Conservation (phyloP, 2,888 invertebrate genomes). For the Phortica okadai region DNA sequence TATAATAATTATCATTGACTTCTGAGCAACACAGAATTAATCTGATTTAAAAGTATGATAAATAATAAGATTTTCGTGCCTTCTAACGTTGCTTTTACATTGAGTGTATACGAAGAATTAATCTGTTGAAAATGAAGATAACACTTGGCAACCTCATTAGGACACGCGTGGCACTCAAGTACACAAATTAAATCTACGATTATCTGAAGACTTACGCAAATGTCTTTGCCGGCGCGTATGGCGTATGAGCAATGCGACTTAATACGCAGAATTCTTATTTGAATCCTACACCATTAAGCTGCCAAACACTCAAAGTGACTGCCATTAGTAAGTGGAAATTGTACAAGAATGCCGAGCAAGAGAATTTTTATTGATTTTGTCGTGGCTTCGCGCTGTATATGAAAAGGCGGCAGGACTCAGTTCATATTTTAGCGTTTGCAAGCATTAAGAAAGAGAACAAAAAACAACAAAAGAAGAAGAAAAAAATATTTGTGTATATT, state of each 20-base stretch:
- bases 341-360: background rate
- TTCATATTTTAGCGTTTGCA: background rate
- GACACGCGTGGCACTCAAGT: too few relatives aligned
- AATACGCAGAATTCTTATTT: background rate
- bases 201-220: too few relatives aligned
- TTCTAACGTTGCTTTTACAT: too few relatives aligned
- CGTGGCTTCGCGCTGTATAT: background rate
- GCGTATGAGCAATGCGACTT: background rate
- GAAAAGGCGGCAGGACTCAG: background rate
- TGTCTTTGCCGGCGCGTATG: background rate
- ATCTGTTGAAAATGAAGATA: too few relatives aligned
- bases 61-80: too few relatives aligned
- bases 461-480: background rate
- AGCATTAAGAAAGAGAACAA: background rate
- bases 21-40: too few relatives aligned
- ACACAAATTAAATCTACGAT: too few relatives aligned
- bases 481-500: constrained; percentile 20
- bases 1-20: too few relatives aligned
- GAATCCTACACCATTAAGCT: background rate
- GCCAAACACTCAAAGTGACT: background rate
- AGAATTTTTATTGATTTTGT: constrained; percentile 1
- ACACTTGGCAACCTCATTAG: too few relatives aligned
- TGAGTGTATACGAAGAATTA: too few relatives aligned
- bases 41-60: too few relatives aligned
- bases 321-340: constrained; percentile 7